Conservation (phyloP, 1,140 invertebrate species). For the Trialeurodes vaporariorum region DNA sequence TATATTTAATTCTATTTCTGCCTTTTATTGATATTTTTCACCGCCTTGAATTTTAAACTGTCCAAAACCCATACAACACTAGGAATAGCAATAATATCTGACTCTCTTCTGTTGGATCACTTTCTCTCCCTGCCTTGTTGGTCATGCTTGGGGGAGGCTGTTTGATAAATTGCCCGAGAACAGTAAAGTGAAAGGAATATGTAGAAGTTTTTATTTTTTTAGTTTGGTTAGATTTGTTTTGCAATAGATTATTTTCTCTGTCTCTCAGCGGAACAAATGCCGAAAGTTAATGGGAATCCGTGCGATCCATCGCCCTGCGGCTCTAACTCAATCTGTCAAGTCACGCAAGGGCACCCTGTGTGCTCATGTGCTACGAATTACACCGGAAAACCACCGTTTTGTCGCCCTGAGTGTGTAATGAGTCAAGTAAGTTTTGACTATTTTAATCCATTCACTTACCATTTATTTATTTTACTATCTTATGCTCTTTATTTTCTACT, state of each 20-base stretch:
- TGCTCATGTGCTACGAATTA: conserved; percentile 57
- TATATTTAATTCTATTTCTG: too few relatives aligned
- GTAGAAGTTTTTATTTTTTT: background rate
- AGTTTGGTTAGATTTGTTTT: background rate
- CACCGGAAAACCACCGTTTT: conserved; percentile 44
- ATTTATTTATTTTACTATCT: too few relatives aligned
- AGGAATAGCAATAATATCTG: too few relatives aligned
- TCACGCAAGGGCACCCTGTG: conserved; percentile 60
- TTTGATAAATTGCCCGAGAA: too few relatives aligned
- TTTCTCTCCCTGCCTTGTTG: too few relatives aligned
- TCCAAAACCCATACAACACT: too few relatives aligned
- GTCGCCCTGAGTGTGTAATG: conserved; percentile 44
- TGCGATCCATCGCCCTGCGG: conserved; percentile 73
- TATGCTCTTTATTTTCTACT: too few relatives aligned
- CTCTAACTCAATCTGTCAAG: conserved; percentile 70
- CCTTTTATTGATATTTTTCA: too few relatives aligned
- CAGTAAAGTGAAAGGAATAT: background rate
- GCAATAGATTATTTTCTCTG: conserved; percentile 5
- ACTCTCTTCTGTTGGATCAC: too few relatives aligned
- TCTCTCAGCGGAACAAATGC: conserved; percentile 27
- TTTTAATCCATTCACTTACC: too few relatives aligned
- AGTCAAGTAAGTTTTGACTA: conserved; percentile 34
- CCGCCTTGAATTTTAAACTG: too few relatives aligned
- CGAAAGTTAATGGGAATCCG: conserved; percentile 41
- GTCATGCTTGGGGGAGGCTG: too few relatives aligned